Evolutionary conservation across 2,113 vertebrate species (phyloP).

Genomic region (Sorex fumeus): DNA sequence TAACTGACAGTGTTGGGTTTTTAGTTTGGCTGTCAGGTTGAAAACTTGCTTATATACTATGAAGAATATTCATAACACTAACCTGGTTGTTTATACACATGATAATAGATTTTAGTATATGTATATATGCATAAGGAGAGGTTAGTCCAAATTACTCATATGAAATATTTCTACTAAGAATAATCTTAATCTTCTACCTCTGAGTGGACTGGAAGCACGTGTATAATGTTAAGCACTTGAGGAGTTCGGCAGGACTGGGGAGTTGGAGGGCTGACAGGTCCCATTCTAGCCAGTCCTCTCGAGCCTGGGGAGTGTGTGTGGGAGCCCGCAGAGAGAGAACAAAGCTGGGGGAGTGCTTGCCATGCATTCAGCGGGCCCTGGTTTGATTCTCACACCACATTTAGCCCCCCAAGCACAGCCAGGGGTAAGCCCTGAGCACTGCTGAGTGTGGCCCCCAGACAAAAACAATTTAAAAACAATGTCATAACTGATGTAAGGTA

Average conservation of each 20-base stretch:
- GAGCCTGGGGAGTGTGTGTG: background rate
- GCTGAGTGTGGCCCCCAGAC: too few relatives aligned
- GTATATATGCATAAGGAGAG: conserved; percentile 11
- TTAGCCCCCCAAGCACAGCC: too few relatives aligned
- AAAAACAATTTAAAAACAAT: too few relatives aligned
- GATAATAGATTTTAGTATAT: background rate
- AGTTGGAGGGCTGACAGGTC: background rate
- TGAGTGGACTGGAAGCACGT: conserved; percentile 7
- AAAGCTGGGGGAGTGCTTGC: too few relatives aligned
- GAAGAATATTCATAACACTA: background rate
- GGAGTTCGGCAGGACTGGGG: background rate
- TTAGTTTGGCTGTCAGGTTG: background rate
- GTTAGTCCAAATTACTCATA: background rate
- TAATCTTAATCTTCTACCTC: background rate
- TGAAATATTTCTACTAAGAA: background rate
- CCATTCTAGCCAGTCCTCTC: background rate
- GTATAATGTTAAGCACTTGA: background rate
- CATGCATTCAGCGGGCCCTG: too few relatives aligned
- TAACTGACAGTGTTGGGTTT: background rate
- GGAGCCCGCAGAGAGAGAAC: too few relatives aligned
- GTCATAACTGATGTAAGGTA: too few relatives aligned
- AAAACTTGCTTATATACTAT: conserved; percentile 2
- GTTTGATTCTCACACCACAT: too few relatives aligned
- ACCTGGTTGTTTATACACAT: background rate
- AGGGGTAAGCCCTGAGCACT: too few relatives aligned